Evolutionary conservation across 1,140 invertebrate species (phyloP), one percentile per base, ranked within the genome.

Genomic region (Drosophila pectinifera): DNA sequence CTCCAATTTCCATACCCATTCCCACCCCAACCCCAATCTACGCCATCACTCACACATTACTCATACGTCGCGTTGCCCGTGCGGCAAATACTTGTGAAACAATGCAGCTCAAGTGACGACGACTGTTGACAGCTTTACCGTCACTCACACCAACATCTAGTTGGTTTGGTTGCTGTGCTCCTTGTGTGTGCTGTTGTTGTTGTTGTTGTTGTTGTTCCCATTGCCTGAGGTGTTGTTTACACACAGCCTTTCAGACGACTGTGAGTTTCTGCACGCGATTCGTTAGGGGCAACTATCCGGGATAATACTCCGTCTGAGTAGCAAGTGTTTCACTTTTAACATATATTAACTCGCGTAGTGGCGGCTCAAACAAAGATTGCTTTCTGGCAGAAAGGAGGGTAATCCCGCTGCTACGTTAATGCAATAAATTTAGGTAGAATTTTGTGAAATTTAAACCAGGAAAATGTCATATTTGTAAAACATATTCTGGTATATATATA

Each of bases 101-200:
- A 69, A 57, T 77, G 81, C 81, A 68, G 48, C 83, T 83, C 83
- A 88, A 88, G 83, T 89, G 76, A 81, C 64, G 80, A 49, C 61
- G 65, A 80, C 62, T 78, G 81, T 79, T 79, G 83, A 88, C 79
- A 73, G 79, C 75, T 83, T 83, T 83, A 79, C 62, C 78, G 76
- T 62, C 75, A 70, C 70, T 62, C 62, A 55, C 42, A 45, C 55
- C 61, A 16, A 49, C 18, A 26, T 64, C 34, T 16, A 36, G 72
- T 57, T 48, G 55, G 59, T 73, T 73, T 78, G 77, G 57, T 81
- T 38, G 14, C 54, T 74, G 61, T 42, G 26, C 16, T 53, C 49
- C 28, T 51, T 51, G 48, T 51, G 34, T 51, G 18, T 36, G 4
- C 45, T 0, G 28, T 51, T n/a, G n/a, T n/a, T n/a, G n/a, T n/a